phyloP scores from a whole-genome alignment of 2,797 vertebrate genomes.

The Pelochelys cantorii region DNA sequence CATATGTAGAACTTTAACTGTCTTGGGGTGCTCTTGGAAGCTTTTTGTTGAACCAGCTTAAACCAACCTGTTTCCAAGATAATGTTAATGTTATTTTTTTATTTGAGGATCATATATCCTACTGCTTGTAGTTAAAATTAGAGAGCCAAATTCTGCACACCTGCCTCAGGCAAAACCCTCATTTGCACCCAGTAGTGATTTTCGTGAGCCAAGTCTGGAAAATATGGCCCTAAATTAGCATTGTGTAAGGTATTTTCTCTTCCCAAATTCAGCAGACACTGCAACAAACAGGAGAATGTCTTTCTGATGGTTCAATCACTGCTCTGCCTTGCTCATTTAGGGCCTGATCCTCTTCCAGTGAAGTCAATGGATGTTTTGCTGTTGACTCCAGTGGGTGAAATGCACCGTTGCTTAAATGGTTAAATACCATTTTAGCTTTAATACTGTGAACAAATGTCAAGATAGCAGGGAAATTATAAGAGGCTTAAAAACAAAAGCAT shows the following conservation, averaged over 20 bases:
- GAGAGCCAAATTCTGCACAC: conserved; percentile 2
- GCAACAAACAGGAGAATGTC: neutral
- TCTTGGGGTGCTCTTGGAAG: conserved; percentile 26
- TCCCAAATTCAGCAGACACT: neutral
- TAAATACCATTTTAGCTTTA: conserved; percentile 1
- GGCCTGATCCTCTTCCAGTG: neutral
- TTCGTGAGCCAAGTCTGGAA: neutral
- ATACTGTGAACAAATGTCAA: conserved; percentile 22
- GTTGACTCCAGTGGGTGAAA: neutral
- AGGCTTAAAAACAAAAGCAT: neutral
- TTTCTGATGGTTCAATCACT: neutral
- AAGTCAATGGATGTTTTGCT: neutral
- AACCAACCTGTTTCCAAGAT: neutral
- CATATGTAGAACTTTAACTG: neutral
- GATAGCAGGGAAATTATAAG: conserved; percentile 7
- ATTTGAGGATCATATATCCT: neutral
- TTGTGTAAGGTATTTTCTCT: neutral
- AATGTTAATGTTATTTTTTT: conserved; percentile 28
- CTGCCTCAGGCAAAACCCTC: neutral
- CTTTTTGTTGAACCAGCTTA: conserved; percentile 8
- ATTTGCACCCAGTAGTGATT: neutral
- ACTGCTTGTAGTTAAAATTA: neutral
- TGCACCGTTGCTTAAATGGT: conserved; percentile 2
- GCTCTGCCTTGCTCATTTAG: neutral
- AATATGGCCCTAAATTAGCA: neutral